Base-by-base conservation (phyloP, 2,113 vertebrate genomes). In the Sisor rabdophorus region DNA sequence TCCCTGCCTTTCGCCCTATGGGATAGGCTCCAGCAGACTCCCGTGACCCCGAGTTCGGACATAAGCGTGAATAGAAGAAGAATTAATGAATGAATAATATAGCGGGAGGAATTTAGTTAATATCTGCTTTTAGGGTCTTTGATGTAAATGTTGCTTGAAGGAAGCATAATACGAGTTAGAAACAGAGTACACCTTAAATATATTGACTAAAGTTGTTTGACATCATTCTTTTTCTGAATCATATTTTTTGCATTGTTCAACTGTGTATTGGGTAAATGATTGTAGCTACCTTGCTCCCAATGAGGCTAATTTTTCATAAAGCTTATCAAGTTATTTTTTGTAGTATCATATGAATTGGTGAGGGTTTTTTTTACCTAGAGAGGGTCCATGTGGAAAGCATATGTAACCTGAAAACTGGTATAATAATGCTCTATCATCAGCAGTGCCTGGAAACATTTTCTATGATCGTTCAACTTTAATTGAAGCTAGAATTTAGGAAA, bases 91-190 rank as follows among this genome's bases (percentile, higher is more conserved):
- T n/a, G n/a, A n/a, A 79, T 79, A 79, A 71, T 72, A 81, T 79
- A 44, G 65, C 80, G 65, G 11, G 40, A 79, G 77, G 76, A 76
- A 53, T 75, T 63, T 69, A 79, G 68, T 82, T 82, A 79, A 79
- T 78, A 75, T 75, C 73, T 63, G 80, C 72, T 79, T 75, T 71
- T 82, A 71, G 65, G 64, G 77, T 81, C 60, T 79, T 53, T 67
- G 67, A 79, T 79, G 73, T 75, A 65, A 71, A 75, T 71, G 65
- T 75, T 77, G 70, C 61, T 77, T 56, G 52, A 32, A 61, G 64
- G 61, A 71, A 65, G 72, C 6, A 28, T 73, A 78, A 60, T 78
- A 48, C 59, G 65, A 73, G 58, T 69, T 77, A 16, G 71, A 73
- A 77, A 69, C 24, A 73, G 64, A 69, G 54, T 13, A 73, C 69